phyloP scores from a whole-genome alignment of 2,113 vertebrate genomes.

The Eulacestoma nigropectus region DNA sequence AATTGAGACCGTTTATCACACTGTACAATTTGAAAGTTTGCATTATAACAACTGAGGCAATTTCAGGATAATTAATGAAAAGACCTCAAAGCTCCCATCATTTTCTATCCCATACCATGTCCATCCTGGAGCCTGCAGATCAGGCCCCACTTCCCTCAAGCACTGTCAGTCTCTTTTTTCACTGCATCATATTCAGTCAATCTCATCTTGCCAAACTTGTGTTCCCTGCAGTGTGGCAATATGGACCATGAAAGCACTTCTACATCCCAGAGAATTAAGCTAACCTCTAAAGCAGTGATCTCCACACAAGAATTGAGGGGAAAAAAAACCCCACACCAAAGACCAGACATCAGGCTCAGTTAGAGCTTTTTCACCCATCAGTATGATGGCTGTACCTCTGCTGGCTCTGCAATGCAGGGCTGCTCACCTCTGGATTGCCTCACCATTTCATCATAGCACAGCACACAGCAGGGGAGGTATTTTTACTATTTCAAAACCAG shows the following conservation, averaged over 20 bases:
- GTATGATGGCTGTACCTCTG: not conserved
- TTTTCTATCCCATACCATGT: not conserved
- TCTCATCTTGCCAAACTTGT: not conserved
- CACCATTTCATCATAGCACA: not conserved
- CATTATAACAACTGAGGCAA: not conserved
- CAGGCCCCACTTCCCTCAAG: not conserved
- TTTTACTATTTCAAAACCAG: not conserved
- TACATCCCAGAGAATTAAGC: not conserved
- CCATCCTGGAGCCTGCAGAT: not conserved
- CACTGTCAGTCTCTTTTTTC: not conserved
- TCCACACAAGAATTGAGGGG: not conserved
- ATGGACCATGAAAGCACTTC: not conserved
- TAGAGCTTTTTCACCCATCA: not conserved
- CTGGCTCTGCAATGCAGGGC: fast-evolving
- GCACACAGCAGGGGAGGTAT: not conserved
- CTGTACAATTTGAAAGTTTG: not conserved
- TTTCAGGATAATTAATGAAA: not conserved
- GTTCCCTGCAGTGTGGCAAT: not conserved
- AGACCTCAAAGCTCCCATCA: not conserved
- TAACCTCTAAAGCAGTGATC: not conserved
- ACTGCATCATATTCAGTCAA: not conserved
- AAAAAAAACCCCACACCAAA: not conserved
- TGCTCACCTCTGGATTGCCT: not conserved
- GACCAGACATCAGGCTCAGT: not conserved
- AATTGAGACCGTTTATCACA: not conserved